These are phyloP conservation scores for Diploscapter pachys DNA, from an alignment of 1,140 invertebrate genomes.

Conservation along the genomic window DNA sequence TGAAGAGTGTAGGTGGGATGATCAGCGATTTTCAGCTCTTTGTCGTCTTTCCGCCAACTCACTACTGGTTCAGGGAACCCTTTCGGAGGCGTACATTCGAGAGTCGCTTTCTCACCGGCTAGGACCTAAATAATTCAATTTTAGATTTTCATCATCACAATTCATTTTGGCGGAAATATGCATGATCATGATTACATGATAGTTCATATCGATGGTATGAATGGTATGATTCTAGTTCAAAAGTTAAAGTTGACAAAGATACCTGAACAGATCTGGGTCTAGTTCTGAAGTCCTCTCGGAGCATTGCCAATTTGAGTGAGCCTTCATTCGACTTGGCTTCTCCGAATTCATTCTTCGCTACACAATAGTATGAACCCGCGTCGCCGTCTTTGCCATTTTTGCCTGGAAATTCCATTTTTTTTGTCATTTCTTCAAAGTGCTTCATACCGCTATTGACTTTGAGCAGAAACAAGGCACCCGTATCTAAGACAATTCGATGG, in stretches of 20 bases:
- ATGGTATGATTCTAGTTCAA: not conserved
- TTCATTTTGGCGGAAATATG: no score
- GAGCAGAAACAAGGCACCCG: constrained; percentile 87
- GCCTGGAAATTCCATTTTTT: constrained; percentile 48
- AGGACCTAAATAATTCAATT: constrained; percentile 67
- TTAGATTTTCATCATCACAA: no score
- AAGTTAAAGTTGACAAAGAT: not conserved
- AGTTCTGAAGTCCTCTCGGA: constrained; percentile 84
- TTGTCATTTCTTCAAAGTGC: no score
- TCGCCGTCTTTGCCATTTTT: constrained; percentile 78
- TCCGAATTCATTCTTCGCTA: constrained; percentile 76
- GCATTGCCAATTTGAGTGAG: constrained; percentile 87
- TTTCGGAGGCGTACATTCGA: constrained; percentile 85
- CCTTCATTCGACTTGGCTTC: constrained; percentile 83
- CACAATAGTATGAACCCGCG: constrained; percentile 87
- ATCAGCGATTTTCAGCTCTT: constrained; percentile 53
- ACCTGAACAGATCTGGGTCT: constrained; percentile 66
- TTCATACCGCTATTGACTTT: constrained; percentile 66
- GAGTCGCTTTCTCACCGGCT: constrained; percentile 79
- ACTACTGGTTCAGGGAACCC: constrained; percentile 86
- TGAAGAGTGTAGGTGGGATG: constrained; percentile 36
- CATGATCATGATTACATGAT: no score
- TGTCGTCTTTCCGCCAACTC: constrained; percentile 83
- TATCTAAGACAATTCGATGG: constrained; percentile 81
- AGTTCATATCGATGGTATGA: constrained; percentile 8